These are phyloP conservation scores for Paguma larvata DNA, from an alignment of 2,797 vertebrate species.

Conservation along the genomic window DNA sequence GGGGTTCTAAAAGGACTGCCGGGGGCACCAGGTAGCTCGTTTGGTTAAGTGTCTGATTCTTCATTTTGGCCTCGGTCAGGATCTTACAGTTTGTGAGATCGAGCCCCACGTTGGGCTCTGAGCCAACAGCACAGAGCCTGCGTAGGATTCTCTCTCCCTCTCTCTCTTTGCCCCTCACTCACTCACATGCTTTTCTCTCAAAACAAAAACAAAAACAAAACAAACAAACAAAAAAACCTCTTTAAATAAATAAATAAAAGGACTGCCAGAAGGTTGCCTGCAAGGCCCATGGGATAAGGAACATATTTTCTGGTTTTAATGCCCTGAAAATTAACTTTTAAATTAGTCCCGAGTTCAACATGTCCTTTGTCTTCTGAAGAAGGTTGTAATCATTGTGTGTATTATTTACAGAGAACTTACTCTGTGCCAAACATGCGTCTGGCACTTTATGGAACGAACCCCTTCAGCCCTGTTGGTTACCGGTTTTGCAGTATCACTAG, in stretches of 20 bases:
- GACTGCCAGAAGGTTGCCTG: background rate
- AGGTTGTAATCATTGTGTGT: background rate
- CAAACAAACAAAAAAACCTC: too few species aligned
- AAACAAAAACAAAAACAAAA: too few species aligned
- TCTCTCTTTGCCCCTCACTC: too few species aligned
- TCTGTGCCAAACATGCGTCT: background rate
- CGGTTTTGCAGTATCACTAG: background rate
- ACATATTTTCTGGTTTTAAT: background rate
- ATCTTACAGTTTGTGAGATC: too few species aligned
- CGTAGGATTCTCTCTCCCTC: too few species aligned
- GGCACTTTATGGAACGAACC: background rate
- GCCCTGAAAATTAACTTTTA: conserved; percentile 32
- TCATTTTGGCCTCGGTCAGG: too few species aligned
- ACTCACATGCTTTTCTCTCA: too few species aligned
- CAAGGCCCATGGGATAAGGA: background rate
- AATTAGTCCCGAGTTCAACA: background rate
- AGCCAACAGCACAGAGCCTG: too few species aligned
- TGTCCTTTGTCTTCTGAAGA: background rate
- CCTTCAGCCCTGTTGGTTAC: background rate
- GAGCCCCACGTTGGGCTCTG: too few species aligned
- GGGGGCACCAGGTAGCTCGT: background rate
- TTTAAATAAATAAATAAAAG: background rate
- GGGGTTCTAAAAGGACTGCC: background rate
- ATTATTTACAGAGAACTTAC: background rate
- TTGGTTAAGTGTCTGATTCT: background rate